Conservation (phyloP, 1,140 invertebrate species). For the Conus betulinus region DNA sequence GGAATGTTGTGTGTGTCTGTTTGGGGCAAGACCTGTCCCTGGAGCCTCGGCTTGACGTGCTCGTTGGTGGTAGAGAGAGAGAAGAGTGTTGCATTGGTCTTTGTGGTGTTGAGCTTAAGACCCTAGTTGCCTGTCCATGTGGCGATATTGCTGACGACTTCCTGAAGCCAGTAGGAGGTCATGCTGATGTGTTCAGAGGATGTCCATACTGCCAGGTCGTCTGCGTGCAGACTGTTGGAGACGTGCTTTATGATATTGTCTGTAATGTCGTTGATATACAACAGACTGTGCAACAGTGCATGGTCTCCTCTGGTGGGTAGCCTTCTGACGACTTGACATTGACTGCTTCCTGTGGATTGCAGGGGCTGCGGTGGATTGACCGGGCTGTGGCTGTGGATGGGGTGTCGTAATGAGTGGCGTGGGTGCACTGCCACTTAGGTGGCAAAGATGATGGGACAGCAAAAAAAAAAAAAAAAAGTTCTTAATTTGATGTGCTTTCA, state of each 20-base stretch:
- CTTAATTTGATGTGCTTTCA: too few relatives aligned
- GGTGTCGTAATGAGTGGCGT: too few relatives aligned
- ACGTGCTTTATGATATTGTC: not conserved
- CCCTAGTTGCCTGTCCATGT: constrained; percentile 38
- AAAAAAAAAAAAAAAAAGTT: too few relatives aligned
- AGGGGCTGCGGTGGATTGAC: too few relatives aligned
- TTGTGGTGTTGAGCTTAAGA: constrained; percentile 22
- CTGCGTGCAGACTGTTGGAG: constrained; percentile 26
- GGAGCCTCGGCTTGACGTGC: constrained; percentile 24
- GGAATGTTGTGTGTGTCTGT: constrained; percentile 31
- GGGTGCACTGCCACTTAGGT: too few relatives aligned
- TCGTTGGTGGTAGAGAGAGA: constrained; percentile 32
- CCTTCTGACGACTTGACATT: not conserved
- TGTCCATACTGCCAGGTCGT: constrained; percentile 29
- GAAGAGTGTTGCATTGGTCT: constrained; percentile 37
- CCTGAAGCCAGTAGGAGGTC: constrained; percentile 26
- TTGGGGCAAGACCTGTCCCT: constrained; percentile 3
- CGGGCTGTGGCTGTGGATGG: too few relatives aligned
- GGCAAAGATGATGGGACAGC: too few relatives aligned
- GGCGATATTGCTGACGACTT: constrained; percentile 29
- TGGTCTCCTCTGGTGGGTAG: not conserved
- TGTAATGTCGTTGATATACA: constrained; percentile 25
- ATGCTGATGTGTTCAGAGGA: constrained; percentile 24
- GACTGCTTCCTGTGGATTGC: too few relatives aligned
- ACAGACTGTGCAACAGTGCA: not conserved